phyloP scores from a whole-genome alignment of 2,888 invertebrate genomes.

The Ormyrus nitidulus region DNA sequence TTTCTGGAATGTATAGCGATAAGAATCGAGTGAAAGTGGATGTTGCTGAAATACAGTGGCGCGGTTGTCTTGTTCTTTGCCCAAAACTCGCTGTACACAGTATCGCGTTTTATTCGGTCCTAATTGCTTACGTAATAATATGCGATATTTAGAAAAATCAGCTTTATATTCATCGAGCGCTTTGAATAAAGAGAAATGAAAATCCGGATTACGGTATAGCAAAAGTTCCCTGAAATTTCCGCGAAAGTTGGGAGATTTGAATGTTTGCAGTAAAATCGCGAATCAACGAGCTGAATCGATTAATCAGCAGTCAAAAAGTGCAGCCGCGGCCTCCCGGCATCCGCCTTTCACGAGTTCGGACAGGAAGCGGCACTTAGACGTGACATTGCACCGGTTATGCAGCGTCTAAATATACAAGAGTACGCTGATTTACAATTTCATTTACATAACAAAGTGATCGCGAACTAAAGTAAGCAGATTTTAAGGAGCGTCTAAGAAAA shows the following conservation, averaged over 20 bases:
- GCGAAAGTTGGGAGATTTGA: too few relatives aligned
- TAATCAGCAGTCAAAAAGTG: too few relatives aligned
- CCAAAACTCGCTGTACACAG: background rate
- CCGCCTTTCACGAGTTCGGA: conserved; percentile 41
- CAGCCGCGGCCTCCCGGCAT: background rate
- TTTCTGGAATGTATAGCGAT: conserved; percentile 9
- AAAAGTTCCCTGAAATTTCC: too few relatives aligned
- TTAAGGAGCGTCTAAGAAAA: background rate
- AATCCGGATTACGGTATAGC: background rate
- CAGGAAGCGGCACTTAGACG: conserved; percentile 28
- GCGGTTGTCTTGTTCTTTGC: background rate
- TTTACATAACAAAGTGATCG: conserved; percentile 20
- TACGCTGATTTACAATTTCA: background rate
- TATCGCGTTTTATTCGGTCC: background rate
- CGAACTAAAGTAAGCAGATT: background rate
- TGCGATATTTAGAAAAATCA: background rate
- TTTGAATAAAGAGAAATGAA: background rate
- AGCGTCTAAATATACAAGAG: background rate
- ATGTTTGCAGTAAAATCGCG: too few relatives aligned
- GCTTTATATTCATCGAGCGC: background rate
- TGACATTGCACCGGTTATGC: conserved; percentile 45
- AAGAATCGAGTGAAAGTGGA: conserved; percentile 33
- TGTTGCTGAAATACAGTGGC: background rate
- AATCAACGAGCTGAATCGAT: too few relatives aligned
- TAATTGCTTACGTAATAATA: background rate